These are phyloP conservation scores for Pseudobourletiella spinata DNA, from an alignment of 1,140 invertebrate genomes.

Conservation along the genomic window DNA sequence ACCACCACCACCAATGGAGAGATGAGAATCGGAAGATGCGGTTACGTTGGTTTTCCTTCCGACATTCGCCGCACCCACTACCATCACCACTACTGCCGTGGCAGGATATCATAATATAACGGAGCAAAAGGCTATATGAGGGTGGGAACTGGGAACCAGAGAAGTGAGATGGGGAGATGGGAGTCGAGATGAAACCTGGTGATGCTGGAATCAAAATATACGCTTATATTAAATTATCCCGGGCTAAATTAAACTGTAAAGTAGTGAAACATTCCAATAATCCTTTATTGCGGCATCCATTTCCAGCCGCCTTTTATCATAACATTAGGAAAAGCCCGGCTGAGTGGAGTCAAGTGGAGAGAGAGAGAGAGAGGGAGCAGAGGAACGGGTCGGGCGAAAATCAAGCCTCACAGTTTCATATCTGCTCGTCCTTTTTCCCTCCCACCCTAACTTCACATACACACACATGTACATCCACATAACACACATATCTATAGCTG, in stretches of 20 bases:
- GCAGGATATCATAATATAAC: no score
- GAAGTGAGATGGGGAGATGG: neutral
- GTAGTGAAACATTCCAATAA: conserved; percentile 5
- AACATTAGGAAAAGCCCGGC: neutral
- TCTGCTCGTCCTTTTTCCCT: no score
- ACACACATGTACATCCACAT: no score
- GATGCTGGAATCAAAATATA: neutral
- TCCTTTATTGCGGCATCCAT: conserved; percentile 7
- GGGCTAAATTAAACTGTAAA: neutral
- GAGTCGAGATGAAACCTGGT: neutral
- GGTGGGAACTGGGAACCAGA: neutral
- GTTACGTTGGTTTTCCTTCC: no score
- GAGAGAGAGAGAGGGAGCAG: neutral
- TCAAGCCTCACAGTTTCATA: no score
- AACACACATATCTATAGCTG: no score
- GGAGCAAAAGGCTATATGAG: neutral
- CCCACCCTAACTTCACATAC: neutral
- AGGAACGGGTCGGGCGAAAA: neutral
- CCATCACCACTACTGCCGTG: no score
- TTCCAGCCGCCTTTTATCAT: neutral
- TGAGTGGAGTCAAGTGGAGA: neutral
- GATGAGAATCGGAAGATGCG: no score
- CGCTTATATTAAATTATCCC: conserved; percentile 5
- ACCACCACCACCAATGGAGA: no score
- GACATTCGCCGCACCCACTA: no score